Conservation (phyloP, 2,797 vertebrate genomes). For the Malacoraja senta region DNA sequence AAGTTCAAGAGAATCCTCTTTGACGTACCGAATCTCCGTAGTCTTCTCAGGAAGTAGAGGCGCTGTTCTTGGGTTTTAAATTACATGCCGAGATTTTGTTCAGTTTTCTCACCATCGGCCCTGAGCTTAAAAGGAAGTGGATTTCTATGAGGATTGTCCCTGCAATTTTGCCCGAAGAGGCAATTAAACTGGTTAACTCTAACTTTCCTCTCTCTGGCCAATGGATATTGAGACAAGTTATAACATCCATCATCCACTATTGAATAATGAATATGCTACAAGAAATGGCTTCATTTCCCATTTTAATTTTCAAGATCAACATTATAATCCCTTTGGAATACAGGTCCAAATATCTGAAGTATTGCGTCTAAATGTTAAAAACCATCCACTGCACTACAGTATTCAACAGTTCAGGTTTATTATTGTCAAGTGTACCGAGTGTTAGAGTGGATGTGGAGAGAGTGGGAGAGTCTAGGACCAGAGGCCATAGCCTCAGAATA, state of each 20-base stretch:
- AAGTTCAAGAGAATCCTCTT: too few relatives aligned
- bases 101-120: neutral
- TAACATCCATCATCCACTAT: neutral
- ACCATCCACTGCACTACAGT: neutral
- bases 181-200: neutral
- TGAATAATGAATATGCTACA: neutral
- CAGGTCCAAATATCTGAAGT: neutral
- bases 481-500: too few relatives aligned
- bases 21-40: too few relatives aligned
- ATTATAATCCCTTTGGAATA: neutral
- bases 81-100: neutral
- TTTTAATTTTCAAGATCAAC: neutral
- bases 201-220: neutral
- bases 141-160: neutral
- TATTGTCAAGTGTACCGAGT: too few relatives aligned
- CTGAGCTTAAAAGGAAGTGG: neutral
- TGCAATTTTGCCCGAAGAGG: neutral
- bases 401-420: neutral
- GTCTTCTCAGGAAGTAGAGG: too few relatives aligned
- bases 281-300: neutral
- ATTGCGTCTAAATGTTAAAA: neutral
- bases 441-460: too few relatives aligned
- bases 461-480: too few relatives aligned
- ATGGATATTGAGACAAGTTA: neutral
- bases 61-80: too few relatives aligned